Percentiles rank a stretch among this genome's conserved stretches.
phyloP scores from a whole-genome alignment of 2,113 vertebrate genomes.

The Drymodes brunneopygia region DNA sequence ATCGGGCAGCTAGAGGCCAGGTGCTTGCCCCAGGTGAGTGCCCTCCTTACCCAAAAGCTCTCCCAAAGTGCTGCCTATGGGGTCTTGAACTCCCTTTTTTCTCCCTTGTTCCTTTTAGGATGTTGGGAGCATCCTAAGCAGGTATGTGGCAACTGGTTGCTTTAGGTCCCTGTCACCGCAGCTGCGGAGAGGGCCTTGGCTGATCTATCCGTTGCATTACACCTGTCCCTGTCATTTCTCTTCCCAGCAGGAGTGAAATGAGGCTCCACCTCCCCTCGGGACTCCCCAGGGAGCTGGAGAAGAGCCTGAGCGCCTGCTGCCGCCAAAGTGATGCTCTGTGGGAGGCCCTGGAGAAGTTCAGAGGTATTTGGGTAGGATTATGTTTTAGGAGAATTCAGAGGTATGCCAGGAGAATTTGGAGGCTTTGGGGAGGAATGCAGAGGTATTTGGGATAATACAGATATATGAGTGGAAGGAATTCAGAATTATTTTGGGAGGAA shows the following conservation, averaged over 20 bases:
- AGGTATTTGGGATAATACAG: background rate
- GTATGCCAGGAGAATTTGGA: background rate
- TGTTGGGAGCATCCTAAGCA: background rate
- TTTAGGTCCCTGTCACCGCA: too few species aligned
- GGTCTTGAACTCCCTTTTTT: fast-evolving
- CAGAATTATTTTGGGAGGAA: background rate
- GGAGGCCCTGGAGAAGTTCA: background rate
- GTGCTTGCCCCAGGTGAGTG: background rate
- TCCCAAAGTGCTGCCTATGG: too few species aligned
- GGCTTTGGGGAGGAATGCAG: background rate
- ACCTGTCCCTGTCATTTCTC: background rate
- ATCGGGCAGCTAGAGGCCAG: background rate
- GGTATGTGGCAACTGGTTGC: background rate
- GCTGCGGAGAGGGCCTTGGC: background rate
- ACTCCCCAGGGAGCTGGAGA: background rate
- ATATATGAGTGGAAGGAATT: background rate
- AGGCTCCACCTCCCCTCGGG: background rate
- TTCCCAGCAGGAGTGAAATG: background rate
- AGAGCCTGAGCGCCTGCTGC: background rate
- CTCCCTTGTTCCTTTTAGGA: background rate
- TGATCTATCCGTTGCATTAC: fast-evolving
- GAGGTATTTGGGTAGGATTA: background rate
- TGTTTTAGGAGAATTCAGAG: background rate
- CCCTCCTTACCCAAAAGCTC: fast-evolving
- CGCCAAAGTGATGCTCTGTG: background rate